A percentile compares a stretch with the other conserved stretches of the same genome.
phyloP scores from a whole-genome alignment of 1,140 invertebrate genomes.

The Macrosteles quadrilineatus region DNA sequence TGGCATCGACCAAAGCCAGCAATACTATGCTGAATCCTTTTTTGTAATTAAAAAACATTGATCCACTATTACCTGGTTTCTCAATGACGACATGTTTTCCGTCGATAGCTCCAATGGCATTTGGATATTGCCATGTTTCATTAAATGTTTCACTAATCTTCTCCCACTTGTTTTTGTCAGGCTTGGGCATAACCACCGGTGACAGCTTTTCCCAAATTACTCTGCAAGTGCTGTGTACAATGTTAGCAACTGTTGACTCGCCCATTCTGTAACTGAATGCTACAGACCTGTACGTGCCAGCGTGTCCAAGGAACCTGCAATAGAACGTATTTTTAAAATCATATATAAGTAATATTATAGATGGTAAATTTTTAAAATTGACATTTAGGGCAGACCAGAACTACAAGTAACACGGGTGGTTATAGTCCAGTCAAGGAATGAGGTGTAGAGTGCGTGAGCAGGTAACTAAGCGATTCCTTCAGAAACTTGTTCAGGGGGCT shows the following conservation, averaged over 20 bases:
- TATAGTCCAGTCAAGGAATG: too few relatives aligned
- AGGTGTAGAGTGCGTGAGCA: too few relatives aligned
- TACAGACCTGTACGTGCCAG: slow-evolving; percentile 32
- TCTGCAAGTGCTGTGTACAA: slow-evolving; percentile 37
- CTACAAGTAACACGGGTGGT: neutral
- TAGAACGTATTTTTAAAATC: slow-evolving; percentile 33
- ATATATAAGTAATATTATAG: slow-evolving; percentile 19
- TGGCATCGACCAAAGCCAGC: slow-evolving; percentile 50
- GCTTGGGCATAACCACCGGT: slow-evolving; percentile 36
- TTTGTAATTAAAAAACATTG: slow-evolving; percentile 53
- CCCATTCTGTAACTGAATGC: slow-evolving; percentile 34
- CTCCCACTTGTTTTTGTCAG: slow-evolving; percentile 29
- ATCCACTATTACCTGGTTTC: slow-evolving; percentile 47
- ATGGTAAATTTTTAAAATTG: neutral
- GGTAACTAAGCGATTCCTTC: too few relatives aligned
- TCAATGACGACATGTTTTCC: slow-evolving; percentile 52
- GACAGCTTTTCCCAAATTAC: slow-evolving; percentile 33
- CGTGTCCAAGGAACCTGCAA: slow-evolving; percentile 31
- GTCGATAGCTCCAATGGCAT: slow-evolving; percentile 41
- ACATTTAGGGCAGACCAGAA: neutral
- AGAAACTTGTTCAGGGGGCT: too few relatives aligned
- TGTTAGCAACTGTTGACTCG: slow-evolving; percentile 35
- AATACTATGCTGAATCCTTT: slow-evolving; percentile 50
- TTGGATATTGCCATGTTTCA: slow-evolving; percentile 33
- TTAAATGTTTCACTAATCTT: slow-evolving; percentile 23